Evolutionary conservation across 2,888 invertebrate genomes (phyloP), one percentile per base, ranked within the genome.

Genomic region (Chaetogeoica ovagalla): DNA sequence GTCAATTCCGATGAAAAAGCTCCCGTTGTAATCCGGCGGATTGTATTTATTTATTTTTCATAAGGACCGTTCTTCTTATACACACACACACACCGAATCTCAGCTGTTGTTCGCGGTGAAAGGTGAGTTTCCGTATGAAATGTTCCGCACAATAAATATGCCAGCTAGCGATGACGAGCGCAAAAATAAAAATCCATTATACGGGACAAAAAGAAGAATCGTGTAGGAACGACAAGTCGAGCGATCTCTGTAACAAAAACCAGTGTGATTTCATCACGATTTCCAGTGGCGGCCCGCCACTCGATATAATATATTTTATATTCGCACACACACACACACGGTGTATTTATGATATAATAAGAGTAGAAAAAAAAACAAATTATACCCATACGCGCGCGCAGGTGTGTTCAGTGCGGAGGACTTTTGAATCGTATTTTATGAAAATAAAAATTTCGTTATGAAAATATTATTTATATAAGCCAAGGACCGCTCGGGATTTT

Each of bases 171-270:
- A 69, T n/a, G 68, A 60, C 68, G 48, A 68, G 60, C 65, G 48
- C 48, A 11, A 13, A 48, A 60, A 60, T 59, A 59, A 69, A 60
- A 69, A 52, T 43, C 52, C 30, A 23, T 68, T 52, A 9, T 1
- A 21, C 39, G 59, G 17, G 19, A 30, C 30, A 19, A 69, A 52
- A 73, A 73, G 39, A 68, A 69, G 60, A 76, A 68, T 68, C 76
- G 76, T 76, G 76, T 76, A 30, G 68, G 48, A 69, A 76, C 48
- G 76, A 76, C 76, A 69, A 69, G 59, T 76, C 66, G 48, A 39
- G 48, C 48, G 68, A 76, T 60, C 37, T 57, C 48, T 76, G 76
- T 76, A 69, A 76, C 48, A 30, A 30, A 30, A 30, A 30, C 30
- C 76, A 69, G 60, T 43, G 13, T 9, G 7, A 52, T 73, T 62